Base-by-base conservation (phyloP, 2,888 invertebrate genomes). In the Leptarthrus brevirostris region DNA sequence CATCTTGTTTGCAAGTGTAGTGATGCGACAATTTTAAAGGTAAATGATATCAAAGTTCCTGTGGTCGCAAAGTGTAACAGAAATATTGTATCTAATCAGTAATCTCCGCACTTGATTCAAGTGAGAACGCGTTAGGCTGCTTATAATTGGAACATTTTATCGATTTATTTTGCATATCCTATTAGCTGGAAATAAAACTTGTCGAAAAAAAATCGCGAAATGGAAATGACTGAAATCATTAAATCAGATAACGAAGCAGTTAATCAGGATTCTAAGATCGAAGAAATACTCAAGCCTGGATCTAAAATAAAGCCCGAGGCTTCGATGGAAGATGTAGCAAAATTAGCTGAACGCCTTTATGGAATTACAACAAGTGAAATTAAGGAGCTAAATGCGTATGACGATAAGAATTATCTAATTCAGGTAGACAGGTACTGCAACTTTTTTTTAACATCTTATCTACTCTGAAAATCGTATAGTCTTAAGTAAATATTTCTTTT, bases 321-420 rank as follows among this genome's bases (percentile, higher is more conserved):
- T 6, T 76, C 78, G 2, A 75, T 77, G 18, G 81, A 81, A 14
- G 79, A 82, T 73, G 84, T 82, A 2, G 80, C 82, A 77, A 80
- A 81, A 10, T 74, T 85, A 53, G 79, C 81, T 22, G 81, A 83
- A 44, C 81, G 85, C 0, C 78, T 85, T 1, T 85, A 85, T 76
- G 85, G 85, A 34, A 84, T 85, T 30, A 83, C 83, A 1, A 78
- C 82, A 5, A 81, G 80, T 10, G 77, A 78, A 16, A 79, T 84
- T 1, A 81, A 81, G 74, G 85, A 85, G 73, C 73, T 85, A 12
- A 80, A 81, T n/a, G 80, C 85, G 12, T 85, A 85, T 75, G 85
- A 85, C 76, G 85, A 85, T 80, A 81, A 83, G 53, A 85, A 85
- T 76, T 85, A 80, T 77, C 79, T 82, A 4, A 81, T 85, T 69